Conservation (phyloP, 2,888 invertebrate genomes). For the Eustalomyia histrio region DNA sequence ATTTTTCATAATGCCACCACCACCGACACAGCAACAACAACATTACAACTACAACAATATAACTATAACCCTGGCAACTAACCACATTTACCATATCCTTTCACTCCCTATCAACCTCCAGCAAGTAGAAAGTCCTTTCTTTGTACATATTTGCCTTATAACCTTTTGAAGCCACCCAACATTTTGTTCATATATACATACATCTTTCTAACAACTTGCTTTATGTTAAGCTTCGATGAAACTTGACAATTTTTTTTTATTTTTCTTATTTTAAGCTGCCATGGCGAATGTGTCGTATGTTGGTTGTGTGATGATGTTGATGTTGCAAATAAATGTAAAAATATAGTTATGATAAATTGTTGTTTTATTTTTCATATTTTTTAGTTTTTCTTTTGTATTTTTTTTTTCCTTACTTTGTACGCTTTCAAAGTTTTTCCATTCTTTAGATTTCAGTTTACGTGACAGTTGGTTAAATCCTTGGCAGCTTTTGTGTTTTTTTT, state of each 20-base stretch:
- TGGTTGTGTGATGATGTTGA: neutral
- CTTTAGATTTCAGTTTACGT: constrained; percentile 41
- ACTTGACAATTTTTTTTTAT: constrained; percentile 5
- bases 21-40: constrained; percentile 34
- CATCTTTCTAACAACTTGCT: neutral
- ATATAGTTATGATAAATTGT: constrained; percentile 31
- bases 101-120: neutral
- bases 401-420: neutral
- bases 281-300: constrained; percentile 8
- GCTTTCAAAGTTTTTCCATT: constrained; percentile 10
- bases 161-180: constrained; percentile 19
- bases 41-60: constrained; percentile 20
- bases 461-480: constrained; percentile 55
- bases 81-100: constrained; percentile 36
- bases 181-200: neutral
- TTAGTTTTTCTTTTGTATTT: constrained; percentile 19
- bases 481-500: constrained; percentile 36
- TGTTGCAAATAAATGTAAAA: constrained; percentile 27
- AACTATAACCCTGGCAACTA: constrained; percentile 22
- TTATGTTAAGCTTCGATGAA: neutral
- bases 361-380: constrained; percentile 29
- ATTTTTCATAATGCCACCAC: constrained; percentile 71
- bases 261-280: constrained; percentile 16
- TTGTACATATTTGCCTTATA: constrained; percentile 13
- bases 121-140: neutral